Percentiles rank a stretch among this genome's conserved stretches.
Evolutionary conservation across 2,888 invertebrate genomes (phyloP).

Genomic region (Alviniconcha strummeri): DNA sequence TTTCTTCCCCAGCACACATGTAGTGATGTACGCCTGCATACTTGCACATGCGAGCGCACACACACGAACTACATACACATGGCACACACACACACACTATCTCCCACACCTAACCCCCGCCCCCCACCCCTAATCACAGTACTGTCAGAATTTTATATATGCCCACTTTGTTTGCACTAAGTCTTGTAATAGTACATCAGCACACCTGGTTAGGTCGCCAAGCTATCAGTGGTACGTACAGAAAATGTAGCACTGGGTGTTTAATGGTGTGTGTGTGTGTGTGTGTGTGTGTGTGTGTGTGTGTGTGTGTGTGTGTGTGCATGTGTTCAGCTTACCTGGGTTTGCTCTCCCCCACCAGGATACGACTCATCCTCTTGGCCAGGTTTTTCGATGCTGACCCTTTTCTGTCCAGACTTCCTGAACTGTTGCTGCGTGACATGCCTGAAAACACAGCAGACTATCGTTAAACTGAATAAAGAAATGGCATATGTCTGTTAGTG

Average conservation of each 20-base stretch:
- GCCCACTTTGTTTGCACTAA: no score
- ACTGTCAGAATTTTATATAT: no score
- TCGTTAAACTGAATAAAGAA: background rate
- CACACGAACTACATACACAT: no score
- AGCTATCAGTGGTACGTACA: no score
- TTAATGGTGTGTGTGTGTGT: background rate
- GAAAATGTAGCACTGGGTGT: background rate
- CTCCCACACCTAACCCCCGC: no score
- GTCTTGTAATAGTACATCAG: no score
- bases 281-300: background rate
- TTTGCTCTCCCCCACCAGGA: constrained; percentile 68
- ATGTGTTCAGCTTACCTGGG: constrained; percentile 52
- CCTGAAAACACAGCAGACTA: background rate
- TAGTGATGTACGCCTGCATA: no score
- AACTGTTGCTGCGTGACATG: constrained; percentile 33
- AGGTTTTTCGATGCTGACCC: constrained; percentile 58
- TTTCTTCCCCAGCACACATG: no score
- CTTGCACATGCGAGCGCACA: no score
- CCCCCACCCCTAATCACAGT: no score
- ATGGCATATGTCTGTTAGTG: background rate
- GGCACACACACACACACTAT: no score
- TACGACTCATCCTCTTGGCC: constrained; percentile 67
- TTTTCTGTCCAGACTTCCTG: constrained; percentile 55
- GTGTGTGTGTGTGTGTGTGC: background rate
- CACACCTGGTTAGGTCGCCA: no score